Evolutionary conservation across 1,140 invertebrate species (phyloP).

Genomic region (Lordiphosa collinella): DNA sequence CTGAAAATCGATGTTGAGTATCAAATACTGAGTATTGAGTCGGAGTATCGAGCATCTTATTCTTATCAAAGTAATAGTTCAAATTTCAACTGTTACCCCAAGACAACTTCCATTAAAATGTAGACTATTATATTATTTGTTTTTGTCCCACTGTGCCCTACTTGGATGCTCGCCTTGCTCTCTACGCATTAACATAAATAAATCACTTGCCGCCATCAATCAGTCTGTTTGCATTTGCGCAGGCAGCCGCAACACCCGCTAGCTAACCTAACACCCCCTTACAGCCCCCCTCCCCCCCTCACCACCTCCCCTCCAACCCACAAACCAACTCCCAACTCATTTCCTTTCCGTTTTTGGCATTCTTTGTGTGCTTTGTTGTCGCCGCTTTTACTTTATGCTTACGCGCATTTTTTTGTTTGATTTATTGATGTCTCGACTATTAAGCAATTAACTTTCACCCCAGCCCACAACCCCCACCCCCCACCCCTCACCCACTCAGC

Average conservation of each 20-base stretch:
- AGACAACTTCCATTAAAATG: too few species aligned
- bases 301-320: too few species aligned
- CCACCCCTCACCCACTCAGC: conserved; percentile 13
- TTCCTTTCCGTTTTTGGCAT: conserved; percentile 15
- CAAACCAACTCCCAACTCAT: neutral
- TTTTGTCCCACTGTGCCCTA: neutral
- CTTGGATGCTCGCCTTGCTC: conserved; percentile 1
- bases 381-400: conserved; percentile 58
- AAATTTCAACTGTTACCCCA: too few species aligned
- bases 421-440: conserved; percentile 74
- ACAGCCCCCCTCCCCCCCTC: too few species aligned
- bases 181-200: conserved; percentile 67
- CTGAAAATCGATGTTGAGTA: too few species aligned
- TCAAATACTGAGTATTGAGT: too few species aligned
- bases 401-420: conserved; percentile 70
- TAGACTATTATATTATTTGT: too few species aligned
- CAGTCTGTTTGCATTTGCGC: conserved; percentile 69
- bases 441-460: conserved; percentile 66
- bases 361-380: conserved; percentile 45
- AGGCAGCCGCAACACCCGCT: conserved; percentile 34
- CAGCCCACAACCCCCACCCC: too few species aligned
- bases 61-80: too few species aligned
- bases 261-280: neutral
- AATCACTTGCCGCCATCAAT: conserved; percentile 72
- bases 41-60: too few species aligned